Evolutionary conservation across 2,888 invertebrate species (phyloP).

Genomic region (Hoplodrina ambigua): DNA sequence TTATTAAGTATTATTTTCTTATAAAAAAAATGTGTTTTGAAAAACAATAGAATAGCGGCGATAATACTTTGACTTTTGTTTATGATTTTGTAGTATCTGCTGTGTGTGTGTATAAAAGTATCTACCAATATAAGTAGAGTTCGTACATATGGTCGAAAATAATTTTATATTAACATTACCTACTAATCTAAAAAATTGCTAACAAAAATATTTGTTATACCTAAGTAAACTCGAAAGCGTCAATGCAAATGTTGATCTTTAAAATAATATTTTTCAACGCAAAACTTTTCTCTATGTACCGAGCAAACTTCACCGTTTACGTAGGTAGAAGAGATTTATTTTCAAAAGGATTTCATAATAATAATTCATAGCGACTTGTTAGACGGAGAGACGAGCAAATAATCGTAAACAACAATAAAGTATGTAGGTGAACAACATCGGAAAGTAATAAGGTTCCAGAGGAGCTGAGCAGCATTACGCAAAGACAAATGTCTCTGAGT

Average conservation of each 20-base stretch:
- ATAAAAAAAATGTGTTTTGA: too few relatives aligned
- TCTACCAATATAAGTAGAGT: too few relatives aligned
- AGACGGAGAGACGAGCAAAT: constrained; percentile 58
- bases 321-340: constrained; percentile 28
- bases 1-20: too few relatives aligned
- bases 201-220: not conserved
- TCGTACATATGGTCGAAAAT: too few relatives aligned
- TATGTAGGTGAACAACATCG: constrained; percentile 79
- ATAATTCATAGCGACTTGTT: constrained; percentile 47
- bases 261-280: constrained; percentile 42
- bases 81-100: too few relatives aligned
- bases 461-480: constrained; percentile 81
- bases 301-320: constrained; percentile 34
- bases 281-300: constrained; percentile 38
- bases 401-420: constrained; percentile 80
- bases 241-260: constrained; percentile 48
- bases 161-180: too few relatives aligned
- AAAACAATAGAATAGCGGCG: too few relatives aligned
- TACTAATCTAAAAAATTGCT: not conserved
- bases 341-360: constrained; percentile 28
- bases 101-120: too few relatives aligned
- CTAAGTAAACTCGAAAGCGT: constrained; percentile 24
- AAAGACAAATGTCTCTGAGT: constrained; percentile 87
- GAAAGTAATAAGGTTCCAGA: constrained; percentile 80
- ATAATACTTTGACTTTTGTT: too few relatives aligned